phyloP scores from a whole-genome alignment of 2,797 vertebrate genomes.

The Numenius phaeopus region DNA sequence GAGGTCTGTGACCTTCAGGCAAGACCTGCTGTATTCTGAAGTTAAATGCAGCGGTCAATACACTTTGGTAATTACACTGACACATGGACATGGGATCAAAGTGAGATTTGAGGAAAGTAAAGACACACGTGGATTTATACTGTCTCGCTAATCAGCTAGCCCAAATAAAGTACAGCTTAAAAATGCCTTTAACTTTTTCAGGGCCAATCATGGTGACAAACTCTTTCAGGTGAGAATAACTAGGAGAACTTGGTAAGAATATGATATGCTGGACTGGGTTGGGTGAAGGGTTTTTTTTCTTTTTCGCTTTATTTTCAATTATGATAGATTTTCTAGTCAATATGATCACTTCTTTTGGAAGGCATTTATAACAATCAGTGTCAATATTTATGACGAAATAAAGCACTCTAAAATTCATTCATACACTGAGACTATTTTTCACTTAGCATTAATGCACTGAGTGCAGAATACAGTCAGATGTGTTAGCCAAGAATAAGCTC shows the following conservation, averaged over 20 bases:
- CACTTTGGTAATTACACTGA: not conserved
- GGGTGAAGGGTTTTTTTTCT: not conserved
- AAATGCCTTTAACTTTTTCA: not conserved
- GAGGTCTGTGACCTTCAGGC: not conserved
- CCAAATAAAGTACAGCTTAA: not conserved
- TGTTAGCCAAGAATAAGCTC: conserved; percentile 33
- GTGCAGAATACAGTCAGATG: not conserved
- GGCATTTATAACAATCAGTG: conserved; percentile 10
- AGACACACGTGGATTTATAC: not conserved
- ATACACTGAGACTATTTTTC: conserved; percentile 30
- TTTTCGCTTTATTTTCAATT: not conserved
- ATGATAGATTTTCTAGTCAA: not conserved
- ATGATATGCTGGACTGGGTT: not conserved
- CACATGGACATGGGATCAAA: not conserved
- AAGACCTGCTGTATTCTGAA: not conserved
- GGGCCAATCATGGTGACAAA: not conserved
- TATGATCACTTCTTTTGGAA: not conserved
- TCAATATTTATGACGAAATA: conserved; percentile 50
- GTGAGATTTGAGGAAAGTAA: not conserved
- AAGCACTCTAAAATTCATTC: conserved; percentile 14
- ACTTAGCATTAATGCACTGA: conserved; percentile 10
- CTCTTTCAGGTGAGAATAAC: not conserved
- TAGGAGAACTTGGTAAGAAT: not conserved
- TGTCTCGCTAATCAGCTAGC: not conserved
- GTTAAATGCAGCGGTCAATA: not conserved